Percentiles rank a stretch among this genome's conserved stretches.
These are phyloP conservation scores for Tiliqua scincoides DNA, from an alignment of 2,113 vertebrate species.

Conservation along the genomic window DNA sequence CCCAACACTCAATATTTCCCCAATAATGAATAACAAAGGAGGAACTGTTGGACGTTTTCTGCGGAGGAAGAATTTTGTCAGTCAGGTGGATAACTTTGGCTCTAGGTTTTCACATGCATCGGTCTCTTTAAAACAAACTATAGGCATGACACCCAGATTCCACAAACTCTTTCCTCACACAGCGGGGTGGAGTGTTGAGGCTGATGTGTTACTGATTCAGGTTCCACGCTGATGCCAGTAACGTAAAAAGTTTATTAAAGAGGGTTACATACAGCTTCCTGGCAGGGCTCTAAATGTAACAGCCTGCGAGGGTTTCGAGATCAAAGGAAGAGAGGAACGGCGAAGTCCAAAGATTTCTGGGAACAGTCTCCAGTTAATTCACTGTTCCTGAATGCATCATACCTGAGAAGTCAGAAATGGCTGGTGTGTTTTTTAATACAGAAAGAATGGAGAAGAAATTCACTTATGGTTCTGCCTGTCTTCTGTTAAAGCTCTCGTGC, in stretches of 20 bases:
- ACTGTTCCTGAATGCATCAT: not conserved
- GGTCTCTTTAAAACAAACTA: not conserved
- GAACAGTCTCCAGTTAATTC: not conserved
- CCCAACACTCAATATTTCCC: constrained; percentile 19
- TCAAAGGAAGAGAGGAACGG: not conserved
- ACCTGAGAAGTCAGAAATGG: no score
- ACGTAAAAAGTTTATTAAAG: no score
- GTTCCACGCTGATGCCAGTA: not conserved
- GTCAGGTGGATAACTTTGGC: not conserved
- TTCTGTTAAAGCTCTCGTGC: not conserved
- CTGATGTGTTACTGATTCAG: not conserved
- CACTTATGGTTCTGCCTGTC: not conserved
- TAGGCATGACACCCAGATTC: not conserved
- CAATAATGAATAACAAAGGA: constrained; percentile 55
- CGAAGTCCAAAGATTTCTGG: not conserved
- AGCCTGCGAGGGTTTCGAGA: not conserved
- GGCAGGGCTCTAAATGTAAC: not conserved
- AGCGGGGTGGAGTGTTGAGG: not conserved
- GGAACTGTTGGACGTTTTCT: constrained; percentile 56
- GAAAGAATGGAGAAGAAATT: not conserved
- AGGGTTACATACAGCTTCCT: not conserved
- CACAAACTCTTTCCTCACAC: not conserved
- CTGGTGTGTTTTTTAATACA: not conserved
- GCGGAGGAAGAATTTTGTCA: constrained; percentile 53
- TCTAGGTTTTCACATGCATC: not conserved